Percentiles rank a stretch among this genome's conserved stretches.
These are phyloP conservation scores for Eurystomus gularis DNA, from an alignment of 2,113 vertebrate species.

Conservation along the genomic window DNA sequence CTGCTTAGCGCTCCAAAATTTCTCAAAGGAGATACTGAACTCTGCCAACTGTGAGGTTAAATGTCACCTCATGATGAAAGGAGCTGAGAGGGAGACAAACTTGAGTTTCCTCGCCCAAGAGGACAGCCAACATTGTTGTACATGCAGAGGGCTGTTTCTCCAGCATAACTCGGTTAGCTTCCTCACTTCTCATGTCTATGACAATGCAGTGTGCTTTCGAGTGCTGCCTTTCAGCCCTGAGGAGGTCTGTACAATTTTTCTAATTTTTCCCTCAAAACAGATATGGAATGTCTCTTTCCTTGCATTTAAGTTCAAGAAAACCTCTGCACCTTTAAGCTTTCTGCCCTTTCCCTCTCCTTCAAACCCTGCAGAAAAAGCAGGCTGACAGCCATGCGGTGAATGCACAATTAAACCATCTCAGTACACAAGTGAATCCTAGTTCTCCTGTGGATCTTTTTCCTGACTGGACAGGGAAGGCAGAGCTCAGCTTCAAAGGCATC, in stretches of 20 bases:
- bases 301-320: not conserved
- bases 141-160: not conserved
- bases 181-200: no score
- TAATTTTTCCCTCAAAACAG: not conserved
- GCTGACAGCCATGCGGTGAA: rapidly evolving
- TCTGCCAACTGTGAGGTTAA: not conserved
- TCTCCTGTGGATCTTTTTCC: not conserved
- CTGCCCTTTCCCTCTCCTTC: not conserved
- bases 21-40: not conserved
- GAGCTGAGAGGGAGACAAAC: not conserved
- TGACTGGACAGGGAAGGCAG: conserved; percentile 21
- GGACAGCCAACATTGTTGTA: not conserved
- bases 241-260: not conserved
- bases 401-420: not conserved
- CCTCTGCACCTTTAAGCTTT: not conserved
- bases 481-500: conserved; percentile 12
- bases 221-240: not conserved
- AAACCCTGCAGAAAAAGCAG: not conserved
- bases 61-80: not conserved
- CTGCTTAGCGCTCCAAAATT: not conserved
- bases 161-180: not conserved
- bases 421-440: not conserved
- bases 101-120: not conserved
- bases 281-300: not conserved
- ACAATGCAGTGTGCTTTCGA: not conserved